phyloP scores from a whole-genome alignment of 1,140 invertebrate species.

The Metopolophium dirhodum region DNA sequence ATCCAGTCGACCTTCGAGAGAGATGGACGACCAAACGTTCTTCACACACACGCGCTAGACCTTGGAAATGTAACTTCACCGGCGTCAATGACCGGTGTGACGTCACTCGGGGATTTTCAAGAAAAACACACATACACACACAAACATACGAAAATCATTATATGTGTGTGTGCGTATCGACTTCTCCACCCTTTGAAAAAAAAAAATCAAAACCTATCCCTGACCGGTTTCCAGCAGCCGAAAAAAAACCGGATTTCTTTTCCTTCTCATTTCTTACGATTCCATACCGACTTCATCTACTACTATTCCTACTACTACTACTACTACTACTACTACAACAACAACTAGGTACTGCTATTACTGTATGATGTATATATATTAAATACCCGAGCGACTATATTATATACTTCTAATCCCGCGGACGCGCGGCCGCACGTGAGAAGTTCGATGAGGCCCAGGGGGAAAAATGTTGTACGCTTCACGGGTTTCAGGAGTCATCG shows the following conservation, averaged over 20 bases:
- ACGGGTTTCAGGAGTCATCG: constrained; percentile 55
- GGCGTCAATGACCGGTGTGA: constrained; percentile 50
- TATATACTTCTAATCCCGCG: not conserved
- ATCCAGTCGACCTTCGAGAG: constrained; percentile 55
- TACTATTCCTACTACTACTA: not conserved
- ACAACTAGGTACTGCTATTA: no score
- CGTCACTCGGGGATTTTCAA: constrained; percentile 50
- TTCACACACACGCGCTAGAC: not conserved
- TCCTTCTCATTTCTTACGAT: not conserved
- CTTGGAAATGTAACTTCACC: constrained; percentile 50
- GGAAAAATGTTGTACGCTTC: constrained; percentile 57
- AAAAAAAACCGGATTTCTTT: constrained; percentile 53
- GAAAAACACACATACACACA: not conserved
- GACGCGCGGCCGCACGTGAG: not conserved
- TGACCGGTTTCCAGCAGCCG: constrained; percentile 50
- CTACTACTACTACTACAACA: no score
- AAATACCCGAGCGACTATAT: not conserved
- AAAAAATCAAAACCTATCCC: constrained; percentile 36
- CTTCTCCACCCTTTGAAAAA: not conserved
- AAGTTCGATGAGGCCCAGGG: constrained; percentile 47
- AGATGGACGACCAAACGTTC: constrained; percentile 29
- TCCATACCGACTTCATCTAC: not conserved
- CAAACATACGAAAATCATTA: not conserved
- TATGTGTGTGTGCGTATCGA: not conserved
- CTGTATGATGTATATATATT: not conserved